These are phyloP conservation scores for Gracilinanus agilis DNA, from an alignment of 2,113 vertebrate species.

Conservation along the genomic window DNA sequence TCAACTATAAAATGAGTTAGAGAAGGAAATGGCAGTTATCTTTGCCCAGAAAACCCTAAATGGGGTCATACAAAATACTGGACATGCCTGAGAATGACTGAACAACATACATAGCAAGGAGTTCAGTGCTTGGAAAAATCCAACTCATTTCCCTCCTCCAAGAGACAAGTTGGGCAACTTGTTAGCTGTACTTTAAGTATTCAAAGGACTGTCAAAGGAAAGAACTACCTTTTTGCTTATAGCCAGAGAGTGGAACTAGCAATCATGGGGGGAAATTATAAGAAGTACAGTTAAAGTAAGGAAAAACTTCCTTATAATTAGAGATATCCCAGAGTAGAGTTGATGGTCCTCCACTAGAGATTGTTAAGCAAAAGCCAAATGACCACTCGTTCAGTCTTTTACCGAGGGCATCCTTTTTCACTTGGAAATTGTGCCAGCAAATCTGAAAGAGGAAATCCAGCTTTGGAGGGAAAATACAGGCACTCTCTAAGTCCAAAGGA, in stretches of 20 bases:
- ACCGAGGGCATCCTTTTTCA: neutral
- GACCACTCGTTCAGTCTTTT: neutral
- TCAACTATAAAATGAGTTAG: too few relatives aligned
- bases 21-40: too few relatives aligned
- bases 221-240: neutral
- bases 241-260: neutral
- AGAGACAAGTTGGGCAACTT: neutral
- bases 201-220: neutral
- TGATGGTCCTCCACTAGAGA: neutral
- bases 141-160: neutral
- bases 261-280: neutral
- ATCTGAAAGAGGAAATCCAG: neutral
- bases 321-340: neutral
- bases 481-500: neutral
- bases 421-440: neutral
- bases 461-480: neutral
- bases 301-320: neutral
- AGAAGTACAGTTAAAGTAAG: neutral
- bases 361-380: neutral
- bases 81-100: too few relatives aligned
- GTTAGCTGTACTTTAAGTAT: neutral
- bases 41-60: too few relatives aligned
- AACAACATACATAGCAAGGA: neutral
- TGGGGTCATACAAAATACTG: too few relatives aligned
- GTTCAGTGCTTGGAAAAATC: neutral